Percentiles rank a stretch among this genome's conserved stretches.
Evolutionary conservation across 1,140 invertebrate species (phyloP).

Genomic region (Andricus grossulariae): DNA sequence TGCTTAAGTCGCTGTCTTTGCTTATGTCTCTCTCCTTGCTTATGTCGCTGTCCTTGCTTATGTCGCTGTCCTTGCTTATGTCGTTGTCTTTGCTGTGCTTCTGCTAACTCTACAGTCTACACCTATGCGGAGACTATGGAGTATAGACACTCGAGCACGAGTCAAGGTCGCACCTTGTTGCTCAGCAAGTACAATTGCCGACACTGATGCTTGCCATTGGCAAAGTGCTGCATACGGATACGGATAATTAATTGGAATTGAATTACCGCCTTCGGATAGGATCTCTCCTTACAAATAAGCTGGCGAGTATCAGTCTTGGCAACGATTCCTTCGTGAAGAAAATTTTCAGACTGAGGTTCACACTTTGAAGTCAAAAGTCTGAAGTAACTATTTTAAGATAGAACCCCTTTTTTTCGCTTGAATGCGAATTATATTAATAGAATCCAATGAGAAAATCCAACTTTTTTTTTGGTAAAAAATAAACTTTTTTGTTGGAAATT

Average conservation of each 20-base stretch:
- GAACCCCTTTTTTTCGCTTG: no score
- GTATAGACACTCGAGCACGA: constrained; percentile 27
- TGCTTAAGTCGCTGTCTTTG: no score
- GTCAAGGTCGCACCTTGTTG: constrained; percentile 30
- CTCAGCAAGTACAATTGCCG: constrained; percentile 14
- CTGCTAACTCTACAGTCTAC: neutral
- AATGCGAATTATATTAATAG: no score
- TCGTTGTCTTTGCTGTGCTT: neutral
- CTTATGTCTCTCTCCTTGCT: no score
- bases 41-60: no score
- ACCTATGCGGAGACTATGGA: neutral
- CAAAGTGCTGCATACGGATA: neutral
- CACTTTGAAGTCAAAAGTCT: no score
- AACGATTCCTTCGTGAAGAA: neutral
- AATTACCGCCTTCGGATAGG: neutral
- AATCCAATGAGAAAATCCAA: no score
- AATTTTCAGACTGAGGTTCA: neutral
- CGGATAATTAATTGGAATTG: constrained; percentile 1
- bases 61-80: no score
- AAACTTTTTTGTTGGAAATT: no score
- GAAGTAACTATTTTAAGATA: no score
- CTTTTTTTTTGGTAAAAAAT: no score
- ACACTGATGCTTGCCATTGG: neutral
- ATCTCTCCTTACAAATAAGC: neutral
- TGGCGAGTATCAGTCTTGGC: neutral